Conservation (phyloP, 2,888 invertebrate species). For the Tyria jacobaeae region DNA sequence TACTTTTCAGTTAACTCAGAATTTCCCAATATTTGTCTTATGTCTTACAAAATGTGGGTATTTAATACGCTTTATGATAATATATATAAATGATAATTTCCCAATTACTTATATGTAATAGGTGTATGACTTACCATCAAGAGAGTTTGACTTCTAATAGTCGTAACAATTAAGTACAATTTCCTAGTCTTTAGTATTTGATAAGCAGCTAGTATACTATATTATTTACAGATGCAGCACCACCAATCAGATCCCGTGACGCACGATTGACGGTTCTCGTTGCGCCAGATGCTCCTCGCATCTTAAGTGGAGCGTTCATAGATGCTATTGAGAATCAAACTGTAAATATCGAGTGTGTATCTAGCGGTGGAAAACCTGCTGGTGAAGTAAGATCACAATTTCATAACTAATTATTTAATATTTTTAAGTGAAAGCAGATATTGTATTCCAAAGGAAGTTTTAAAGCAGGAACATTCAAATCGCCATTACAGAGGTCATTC, state of each 20-base stretch:
- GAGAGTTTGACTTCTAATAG: neutral
- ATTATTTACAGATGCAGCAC: constrained; percentile 72
- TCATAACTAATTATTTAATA: neutral
- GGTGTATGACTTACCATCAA: too few species aligned
- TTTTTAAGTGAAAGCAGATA: neutral
- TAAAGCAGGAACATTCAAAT: too few species aligned
- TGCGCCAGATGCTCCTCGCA: constrained; percentile 95
- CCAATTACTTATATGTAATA: too few species aligned
- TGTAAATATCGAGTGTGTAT: constrained; percentile 96
- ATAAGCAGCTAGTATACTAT: neutral
- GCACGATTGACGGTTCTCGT: constrained; percentile 95
- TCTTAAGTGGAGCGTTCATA: constrained; percentile 93
- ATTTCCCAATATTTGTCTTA: too few species aligned
- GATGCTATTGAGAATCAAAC: constrained; percentile 95
- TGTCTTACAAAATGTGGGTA: too few species aligned
- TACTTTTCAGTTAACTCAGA: too few species aligned
- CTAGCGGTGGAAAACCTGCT: constrained; percentile 96
- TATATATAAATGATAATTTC: too few species aligned
- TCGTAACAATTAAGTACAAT: neutral
- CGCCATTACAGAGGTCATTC: too few species aligned
- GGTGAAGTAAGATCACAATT: constrained; percentile 89
- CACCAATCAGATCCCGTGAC: constrained; percentile 93
- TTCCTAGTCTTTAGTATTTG: neutral
- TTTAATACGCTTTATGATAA: too few species aligned
- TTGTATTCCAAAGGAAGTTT: too few species aligned